Evolutionary conservation across 1,140 invertebrate species (phyloP).

Genomic region (Pristionchus pacificus): DNA sequence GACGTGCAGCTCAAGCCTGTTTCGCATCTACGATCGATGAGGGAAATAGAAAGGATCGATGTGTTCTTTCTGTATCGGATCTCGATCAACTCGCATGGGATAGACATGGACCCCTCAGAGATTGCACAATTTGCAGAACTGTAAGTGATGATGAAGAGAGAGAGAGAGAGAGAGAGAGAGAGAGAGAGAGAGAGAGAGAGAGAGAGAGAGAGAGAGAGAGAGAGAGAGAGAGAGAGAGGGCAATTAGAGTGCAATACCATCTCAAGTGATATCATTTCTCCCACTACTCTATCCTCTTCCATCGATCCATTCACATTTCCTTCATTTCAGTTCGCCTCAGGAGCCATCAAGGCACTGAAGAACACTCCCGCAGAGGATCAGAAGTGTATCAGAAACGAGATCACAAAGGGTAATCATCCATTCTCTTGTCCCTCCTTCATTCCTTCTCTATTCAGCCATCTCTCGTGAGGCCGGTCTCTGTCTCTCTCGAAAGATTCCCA

Average conservation of each 20-base stretch:
- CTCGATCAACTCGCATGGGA: conserved; percentile 53
- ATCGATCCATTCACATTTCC: conserved; percentile 8
- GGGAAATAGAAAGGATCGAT: conserved; percentile 54
- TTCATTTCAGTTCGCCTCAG: conserved; percentile 50
- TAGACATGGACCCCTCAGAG: conserved; percentile 49
- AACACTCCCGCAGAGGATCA: conserved; percentile 54
- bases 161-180: no score
- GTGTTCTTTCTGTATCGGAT: conserved; percentile 49
- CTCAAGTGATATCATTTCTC: not conserved
- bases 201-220: no score
- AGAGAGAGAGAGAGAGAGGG: no score
- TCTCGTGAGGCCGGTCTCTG: conserved; percentile 50
- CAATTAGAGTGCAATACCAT: conserved; percentile 12
- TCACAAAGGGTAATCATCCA: conserved; percentile 40
- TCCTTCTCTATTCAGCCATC: conserved; percentile 35
- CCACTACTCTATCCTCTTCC: conserved; percentile 15
- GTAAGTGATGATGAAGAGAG: no score
- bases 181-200: no score
- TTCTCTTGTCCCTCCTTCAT: not conserved
- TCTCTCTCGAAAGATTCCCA: conserved; percentile 45
- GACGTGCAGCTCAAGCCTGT: conserved; percentile 49
- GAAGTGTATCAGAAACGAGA: conserved; percentile 55
- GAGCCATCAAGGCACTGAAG: conserved; percentile 55
- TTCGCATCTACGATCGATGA: conserved; percentile 53
- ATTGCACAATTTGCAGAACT: conserved; percentile 54